phyloP scores from a whole-genome alignment of 2,888 invertebrate species.

The Hirtodrosophila trivittata region DNA sequence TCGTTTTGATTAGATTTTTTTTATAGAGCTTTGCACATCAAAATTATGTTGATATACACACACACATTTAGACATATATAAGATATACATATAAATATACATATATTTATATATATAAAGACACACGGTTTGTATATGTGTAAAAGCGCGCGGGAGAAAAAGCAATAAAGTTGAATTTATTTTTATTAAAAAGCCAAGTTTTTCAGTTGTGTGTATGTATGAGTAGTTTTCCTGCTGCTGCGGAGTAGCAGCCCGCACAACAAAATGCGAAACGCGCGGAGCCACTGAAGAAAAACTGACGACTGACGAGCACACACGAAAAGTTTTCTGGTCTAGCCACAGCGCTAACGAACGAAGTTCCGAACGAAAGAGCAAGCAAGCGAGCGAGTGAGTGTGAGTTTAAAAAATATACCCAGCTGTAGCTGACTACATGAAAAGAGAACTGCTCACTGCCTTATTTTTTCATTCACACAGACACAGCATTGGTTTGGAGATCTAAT shows the following conservation, averaged over 20 bases:
- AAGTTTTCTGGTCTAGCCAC: constrained; percentile 59
- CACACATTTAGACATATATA: constrained; percentile 31
- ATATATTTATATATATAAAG: constrained; percentile 7
- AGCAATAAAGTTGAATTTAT: constrained; percentile 78
- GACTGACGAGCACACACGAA: constrained; percentile 69
- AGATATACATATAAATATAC: constrained; percentile 9
- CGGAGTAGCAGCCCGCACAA: constrained; percentile 77
- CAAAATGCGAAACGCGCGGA: constrained; percentile 80
- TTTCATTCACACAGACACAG: constrained; percentile 1
- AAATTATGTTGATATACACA: constrained; percentile 61
- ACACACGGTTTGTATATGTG: constrained; percentile 39
- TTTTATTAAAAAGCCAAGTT: constrained; percentile 70
- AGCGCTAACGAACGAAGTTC: constrained; percentile 58
- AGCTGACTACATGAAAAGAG: constrained; percentile 10
- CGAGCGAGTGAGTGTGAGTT: constrained; percentile 63
- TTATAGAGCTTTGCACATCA: constrained; percentile 60
- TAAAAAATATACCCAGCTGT: constrained; percentile 45
- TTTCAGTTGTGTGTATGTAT: constrained; percentile 67
- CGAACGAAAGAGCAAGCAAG: constrained; percentile 26
- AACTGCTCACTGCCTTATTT: constrained; percentile 14
- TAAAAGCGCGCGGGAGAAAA: constrained; percentile 73
- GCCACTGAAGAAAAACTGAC: constrained; percentile 79
- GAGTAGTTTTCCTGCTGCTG: constrained; percentile 72
- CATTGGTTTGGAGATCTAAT: neutral
- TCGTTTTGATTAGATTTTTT: constrained; percentile 70